Conservation (phyloP, 2,113 vertebrate genomes). For the Actenoides lindsayi region DNA sequence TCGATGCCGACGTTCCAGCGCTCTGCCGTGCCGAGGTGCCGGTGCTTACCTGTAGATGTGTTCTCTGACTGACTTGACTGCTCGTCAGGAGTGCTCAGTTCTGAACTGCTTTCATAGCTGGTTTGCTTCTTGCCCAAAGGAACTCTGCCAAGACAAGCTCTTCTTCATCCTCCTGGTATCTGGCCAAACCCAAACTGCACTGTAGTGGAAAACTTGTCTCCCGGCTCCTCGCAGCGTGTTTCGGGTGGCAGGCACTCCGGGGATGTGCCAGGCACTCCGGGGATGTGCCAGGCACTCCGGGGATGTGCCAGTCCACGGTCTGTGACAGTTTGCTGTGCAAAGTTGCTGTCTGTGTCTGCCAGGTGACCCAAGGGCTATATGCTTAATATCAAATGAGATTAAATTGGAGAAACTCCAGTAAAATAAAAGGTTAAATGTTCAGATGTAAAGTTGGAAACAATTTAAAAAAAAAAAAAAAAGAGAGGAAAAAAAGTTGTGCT, state of each 20-base stretch:
- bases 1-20: background rate
- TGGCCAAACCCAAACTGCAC: conserved; percentile 43
- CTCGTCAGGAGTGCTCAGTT: background rate
- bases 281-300: background rate
- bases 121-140: conserved; percentile 40
- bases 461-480: background rate
- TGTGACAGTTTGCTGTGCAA: background rate
- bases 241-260: background rate
- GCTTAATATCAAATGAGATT: background rate
- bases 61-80: background rate
- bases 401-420: background rate
- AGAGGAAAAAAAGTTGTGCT: background rate
- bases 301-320: background rate
- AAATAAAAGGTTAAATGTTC: background rate
- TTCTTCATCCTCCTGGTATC: conserved; percentile 56
- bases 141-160: conserved; percentile 61
- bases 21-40: rapidly evolving
- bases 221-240: background rate
- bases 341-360: background rate
- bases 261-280: background rate
- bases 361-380: background rate
- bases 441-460: background rate
- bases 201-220: conserved; percentile 51
- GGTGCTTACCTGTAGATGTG: background rate
- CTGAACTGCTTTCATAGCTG: conserved; percentile 23